Evolutionary conservation across 1,140 invertebrate species (phyloP).

Genomic region (Trichonephila inaurata): DNA sequence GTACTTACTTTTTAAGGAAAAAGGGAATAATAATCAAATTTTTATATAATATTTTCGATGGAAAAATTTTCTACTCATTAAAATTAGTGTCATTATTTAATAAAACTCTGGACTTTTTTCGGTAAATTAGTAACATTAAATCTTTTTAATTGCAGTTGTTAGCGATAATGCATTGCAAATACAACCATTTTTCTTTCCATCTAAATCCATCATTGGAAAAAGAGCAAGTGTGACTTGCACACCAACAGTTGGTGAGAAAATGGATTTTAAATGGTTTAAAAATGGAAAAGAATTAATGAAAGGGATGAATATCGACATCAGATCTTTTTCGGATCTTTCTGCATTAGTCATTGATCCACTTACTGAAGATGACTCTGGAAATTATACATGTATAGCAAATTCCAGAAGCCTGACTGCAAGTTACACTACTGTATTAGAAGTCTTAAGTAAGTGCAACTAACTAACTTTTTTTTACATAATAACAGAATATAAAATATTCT

Average conservation of each 20-base stretch:
- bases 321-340: slow-evolving; percentile 38
- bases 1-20: neutral
- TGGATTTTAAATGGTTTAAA: slow-evolving; percentile 73
- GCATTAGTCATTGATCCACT: slow-evolving; percentile 51
- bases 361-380: slow-evolving; percentile 54
- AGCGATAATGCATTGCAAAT: neutral
- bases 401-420: slow-evolving; percentile 35
- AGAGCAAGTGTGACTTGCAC: neutral
- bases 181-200: neutral
- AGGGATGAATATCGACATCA: slow-evolving; percentile 30
- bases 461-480: too few relatives aligned
- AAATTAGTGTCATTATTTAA: neutral
- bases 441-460: slow-evolving; percentile 12
- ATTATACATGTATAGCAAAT: slow-evolving; percentile 57
- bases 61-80: neutral
- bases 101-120: neutral
- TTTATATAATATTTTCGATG: neutral
- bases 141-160: neutral
- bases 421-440: slow-evolving; percentile 46
- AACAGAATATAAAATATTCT: too few relatives aligned
- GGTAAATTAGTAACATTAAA: neutral
- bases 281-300: slow-evolving; percentile 64
- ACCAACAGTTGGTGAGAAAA: slow-evolving; percentile 11
- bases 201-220: neutral
- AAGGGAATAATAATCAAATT: neutral